Conservation (phyloP, 1,140 invertebrate species). For the Drosophila sulfurigaster region DNA sequence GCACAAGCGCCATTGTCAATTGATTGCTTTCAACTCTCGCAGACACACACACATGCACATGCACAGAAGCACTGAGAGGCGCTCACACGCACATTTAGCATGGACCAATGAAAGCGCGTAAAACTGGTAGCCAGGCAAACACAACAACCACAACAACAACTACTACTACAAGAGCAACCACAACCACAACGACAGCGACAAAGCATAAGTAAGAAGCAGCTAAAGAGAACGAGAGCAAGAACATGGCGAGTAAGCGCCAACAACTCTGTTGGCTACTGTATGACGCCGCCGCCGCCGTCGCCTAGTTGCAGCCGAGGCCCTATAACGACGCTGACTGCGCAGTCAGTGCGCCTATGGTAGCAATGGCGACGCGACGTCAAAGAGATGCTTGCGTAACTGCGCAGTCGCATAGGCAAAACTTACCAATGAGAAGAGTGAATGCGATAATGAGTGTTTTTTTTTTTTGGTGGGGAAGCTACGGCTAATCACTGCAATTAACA, state of each 20-base stretch:
- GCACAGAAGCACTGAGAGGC: conserved; percentile 21
- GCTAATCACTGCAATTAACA: conserved; percentile 48
- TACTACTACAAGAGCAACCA: conserved; percentile 4
- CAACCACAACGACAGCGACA: background rate
- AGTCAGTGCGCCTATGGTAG: conserved; percentile 12
- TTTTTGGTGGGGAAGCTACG: conserved; percentile 3
- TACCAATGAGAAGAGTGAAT: conserved; percentile 39
- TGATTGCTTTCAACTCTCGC: conserved; percentile 51
- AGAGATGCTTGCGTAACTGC: conserved; percentile 47
- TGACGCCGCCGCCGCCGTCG: conserved; percentile 42
- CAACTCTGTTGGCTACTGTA: conserved; percentile 60
- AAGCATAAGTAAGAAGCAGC: background rate
- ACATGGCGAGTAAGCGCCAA: conserved; percentile 43
- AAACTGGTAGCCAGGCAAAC: conserved; percentile 77
- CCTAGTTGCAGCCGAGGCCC: conserved; percentile 37
- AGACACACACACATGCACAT: conserved; percentile 17
- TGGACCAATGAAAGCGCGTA: conserved; percentile 83
- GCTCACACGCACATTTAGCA: conserved; percentile 40
- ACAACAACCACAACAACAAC: conserved; percentile 20
- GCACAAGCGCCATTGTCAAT: conserved; percentile 56
- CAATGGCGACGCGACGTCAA: conserved; percentile 31
- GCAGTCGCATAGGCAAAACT: conserved; percentile 45
- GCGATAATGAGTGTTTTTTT: conserved; percentile 3
- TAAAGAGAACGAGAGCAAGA: conserved; percentile 26
- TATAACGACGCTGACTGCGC: conserved; percentile 32